phyloP scores from a whole-genome alignment of 2,113 vertebrate genomes.

The Gnathonemus echidnorhynchus region DNA sequence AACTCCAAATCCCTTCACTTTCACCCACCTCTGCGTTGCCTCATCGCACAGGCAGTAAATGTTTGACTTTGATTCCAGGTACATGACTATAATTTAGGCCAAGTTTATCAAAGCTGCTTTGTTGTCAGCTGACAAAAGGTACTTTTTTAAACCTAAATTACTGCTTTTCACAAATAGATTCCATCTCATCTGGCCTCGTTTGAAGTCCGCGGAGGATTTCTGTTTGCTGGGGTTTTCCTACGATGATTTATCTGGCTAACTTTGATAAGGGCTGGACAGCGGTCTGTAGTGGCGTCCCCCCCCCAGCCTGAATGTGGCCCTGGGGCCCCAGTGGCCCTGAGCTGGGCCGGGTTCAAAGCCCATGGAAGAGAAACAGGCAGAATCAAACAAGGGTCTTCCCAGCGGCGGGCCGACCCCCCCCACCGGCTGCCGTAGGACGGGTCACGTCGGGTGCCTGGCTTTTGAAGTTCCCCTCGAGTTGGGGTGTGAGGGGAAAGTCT shows the following conservation, averaged over 20 bases:
- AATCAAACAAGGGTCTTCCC: constrained; percentile 40
- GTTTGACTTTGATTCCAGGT: constrained; percentile 89
- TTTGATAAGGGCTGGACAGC: constrained; percentile 12
- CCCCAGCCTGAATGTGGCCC: not conserved
- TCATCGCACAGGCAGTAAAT: constrained; percentile 83
- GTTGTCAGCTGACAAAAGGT: constrained; percentile 73
- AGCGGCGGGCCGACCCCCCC: constrained; percentile 39
- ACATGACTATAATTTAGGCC: constrained; percentile 93
- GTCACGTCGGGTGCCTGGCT: constrained; percentile 44
- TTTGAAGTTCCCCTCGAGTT: constrained; percentile 42
- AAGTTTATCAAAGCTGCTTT: constrained; percentile 85
- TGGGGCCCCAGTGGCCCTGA: not conserved
- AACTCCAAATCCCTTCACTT: constrained; percentile 50
- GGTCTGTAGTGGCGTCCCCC: not conserved
- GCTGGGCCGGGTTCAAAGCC: constrained; percentile 27
- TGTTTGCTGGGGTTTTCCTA: constrained; percentile 50
- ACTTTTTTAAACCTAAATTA: constrained; percentile 92
- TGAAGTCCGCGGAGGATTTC: constrained; percentile 81
- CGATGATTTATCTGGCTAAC: constrained; percentile 24
- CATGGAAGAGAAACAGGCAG: constrained; percentile 55
- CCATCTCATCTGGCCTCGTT: constrained; percentile 66
- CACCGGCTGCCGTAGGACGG: constrained; percentile 40
- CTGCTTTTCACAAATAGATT: constrained; percentile 77
- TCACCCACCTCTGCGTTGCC: constrained; percentile 71
- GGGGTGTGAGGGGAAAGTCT: not conserved